These are phyloP conservation scores for Falco cherrug DNA, from an alignment of 2,797 vertebrate genomes.

Conservation along the genomic window DNA sequence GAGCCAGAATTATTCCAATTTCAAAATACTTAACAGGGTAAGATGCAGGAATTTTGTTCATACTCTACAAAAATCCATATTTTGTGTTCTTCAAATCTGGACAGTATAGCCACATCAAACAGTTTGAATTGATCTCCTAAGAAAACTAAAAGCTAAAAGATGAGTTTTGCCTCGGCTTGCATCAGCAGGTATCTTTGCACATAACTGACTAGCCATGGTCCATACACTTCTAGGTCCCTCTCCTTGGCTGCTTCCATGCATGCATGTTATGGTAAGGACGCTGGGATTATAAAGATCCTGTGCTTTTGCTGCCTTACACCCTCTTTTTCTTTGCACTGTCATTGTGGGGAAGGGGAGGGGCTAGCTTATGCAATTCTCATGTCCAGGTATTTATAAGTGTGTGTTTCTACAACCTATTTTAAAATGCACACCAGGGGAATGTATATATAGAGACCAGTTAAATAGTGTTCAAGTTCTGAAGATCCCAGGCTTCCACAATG, in stretches of 20 bases:
- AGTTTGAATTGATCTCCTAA: background rate
- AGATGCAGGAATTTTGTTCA: background rate
- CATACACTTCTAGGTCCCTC: background rate
- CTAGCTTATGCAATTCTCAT: conserved; percentile 1
- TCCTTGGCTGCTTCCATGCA: background rate
- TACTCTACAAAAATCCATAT: background rate
- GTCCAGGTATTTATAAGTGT: background rate
- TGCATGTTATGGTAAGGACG: rapidly evolving
- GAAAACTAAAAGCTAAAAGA: background rate
- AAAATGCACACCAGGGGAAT: background rate
- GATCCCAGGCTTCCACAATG: background rate
- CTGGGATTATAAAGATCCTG: background rate
- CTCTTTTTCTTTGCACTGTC: background rate
- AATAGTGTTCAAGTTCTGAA: background rate
- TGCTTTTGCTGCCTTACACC: background rate
- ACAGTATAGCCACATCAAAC: background rate
- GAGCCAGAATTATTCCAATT: background rate
- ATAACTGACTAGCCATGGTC: background rate
- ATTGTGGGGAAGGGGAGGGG: background rate
- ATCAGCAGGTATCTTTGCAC: background rate
- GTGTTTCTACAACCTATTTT: background rate
- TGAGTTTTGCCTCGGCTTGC: background rate
- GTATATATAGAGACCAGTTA: background rate
- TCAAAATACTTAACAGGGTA: background rate
- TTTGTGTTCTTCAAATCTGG: background rate